These are phyloP conservation scores for Pseudomyrmex cubaensis DNA, from an alignment of 1,140 invertebrate species.

Conservation along the genomic window DNA sequence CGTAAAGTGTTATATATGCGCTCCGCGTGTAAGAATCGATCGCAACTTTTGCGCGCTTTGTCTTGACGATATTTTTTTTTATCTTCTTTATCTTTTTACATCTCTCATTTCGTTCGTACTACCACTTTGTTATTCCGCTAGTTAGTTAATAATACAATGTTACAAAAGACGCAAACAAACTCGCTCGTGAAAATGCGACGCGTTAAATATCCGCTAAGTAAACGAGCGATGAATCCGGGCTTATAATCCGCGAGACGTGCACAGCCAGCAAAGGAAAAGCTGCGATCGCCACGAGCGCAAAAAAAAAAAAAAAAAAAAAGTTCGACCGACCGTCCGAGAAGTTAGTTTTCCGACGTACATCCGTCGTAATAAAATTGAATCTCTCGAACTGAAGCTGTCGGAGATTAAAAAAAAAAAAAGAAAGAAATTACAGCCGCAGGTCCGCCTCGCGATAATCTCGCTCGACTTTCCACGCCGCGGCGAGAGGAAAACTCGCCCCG, in stretches of 20 bases:
- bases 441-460: slow-evolving; percentile 30
- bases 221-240: background rate
- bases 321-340: slow-evolving; percentile 32
- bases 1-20: too few relatives aligned
- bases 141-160: background rate
- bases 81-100: too few relatives aligned
- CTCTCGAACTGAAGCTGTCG: slow-evolving; percentile 15
- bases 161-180: background rate
- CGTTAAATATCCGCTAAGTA: slow-evolving; percentile 10
- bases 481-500: background rate
- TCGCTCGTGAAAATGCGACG: background rate
- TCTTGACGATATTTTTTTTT: too few relatives aligned
- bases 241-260: slow-evolving; percentile 18
- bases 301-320: slow-evolving; percentile 13
- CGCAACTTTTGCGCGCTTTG: too few relatives aligned
- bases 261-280: slow-evolving; percentile 17
- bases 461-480: slow-evolving; percentile 18
- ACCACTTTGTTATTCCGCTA: background rate
- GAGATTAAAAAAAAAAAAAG: background rate
- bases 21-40: too few relatives aligned
- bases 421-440: slow-evolving; percentile 30
- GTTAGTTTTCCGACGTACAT: slow-evolving; percentile 51
- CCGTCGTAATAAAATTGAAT: slow-evolving; percentile 56
- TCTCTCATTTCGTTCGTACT: background rate
- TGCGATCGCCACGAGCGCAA: slow-evolving; percentile 23